Evolutionary conservation across 2,888 invertebrate genomes (phyloP), one percentile per base, ranked within the genome.

Genomic region (Didymodactylos carnosus): DNA sequence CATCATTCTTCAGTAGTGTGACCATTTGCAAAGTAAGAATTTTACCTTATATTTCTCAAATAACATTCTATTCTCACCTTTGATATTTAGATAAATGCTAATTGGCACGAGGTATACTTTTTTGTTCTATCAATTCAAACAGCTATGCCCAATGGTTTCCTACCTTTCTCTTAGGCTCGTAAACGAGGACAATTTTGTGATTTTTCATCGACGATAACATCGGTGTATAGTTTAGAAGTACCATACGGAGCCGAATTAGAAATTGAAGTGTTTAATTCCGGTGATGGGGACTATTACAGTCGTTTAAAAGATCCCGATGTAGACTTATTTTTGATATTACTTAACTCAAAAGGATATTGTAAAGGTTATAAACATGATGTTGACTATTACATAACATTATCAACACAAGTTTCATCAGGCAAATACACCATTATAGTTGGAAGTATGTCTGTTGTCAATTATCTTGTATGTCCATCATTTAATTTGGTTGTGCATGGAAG

Each of bases 1-100:
- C n/a, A n/a, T n/a, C n/a, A n/a, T n/a, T n/a, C n/a, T 72, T 72
- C 25, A 62, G 69, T 43, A 69, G 69, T 35, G 69, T 72, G 3
- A 72, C 72, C 53, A 72, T 72, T 39, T 72, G 72, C 35, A 72
- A 72, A 25, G 72, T 72, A n/a, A n/a, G n/a, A n/a, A n/a, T n/a
- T n/a, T n/a, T n/a, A n/a, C n/a, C n/a, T n/a, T n/a, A n/a, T n/a
- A n/a, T n/a, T n/a, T n/a, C n/a, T n/a, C n/a, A n/a, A n/a, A n/a
- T n/a, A n/a, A n/a, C n/a, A n/a, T n/a, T n/a, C n/a, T n/a, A n/a
- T n/a, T n/a, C n/a, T n/a, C n/a, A n/a, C n/a, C n/a, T n/a, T n/a
- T n/a, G n/a, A n/a, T n/a, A n/a, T n/a, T n/a, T n/a, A n/a, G n/a
- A n/a, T n/a, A 7, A n/a, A 69, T 29, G 69, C 69, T 11, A 69